Evolutionary conservation across 2,888 invertebrate genomes (phyloP).

Genomic region (Syritta pipiens): DNA sequence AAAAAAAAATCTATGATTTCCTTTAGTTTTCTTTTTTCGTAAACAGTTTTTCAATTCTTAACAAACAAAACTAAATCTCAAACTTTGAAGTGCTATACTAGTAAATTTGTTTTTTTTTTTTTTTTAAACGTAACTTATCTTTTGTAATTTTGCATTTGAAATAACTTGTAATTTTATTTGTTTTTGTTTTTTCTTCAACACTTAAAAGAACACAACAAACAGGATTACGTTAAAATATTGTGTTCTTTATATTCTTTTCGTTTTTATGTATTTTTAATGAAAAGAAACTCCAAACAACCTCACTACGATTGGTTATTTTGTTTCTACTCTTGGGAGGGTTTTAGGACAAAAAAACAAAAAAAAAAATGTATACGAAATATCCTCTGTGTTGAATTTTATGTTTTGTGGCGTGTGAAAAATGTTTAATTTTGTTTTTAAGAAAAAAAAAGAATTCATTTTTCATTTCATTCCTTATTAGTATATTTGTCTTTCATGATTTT

Average conservation of each 20-base stretch:
- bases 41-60: conserved; percentile 20
- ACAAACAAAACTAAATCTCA: too few relatives aligned
- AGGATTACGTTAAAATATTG: conserved; percentile 1
- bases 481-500: conserved; percentile 45
- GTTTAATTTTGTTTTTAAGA: conserved; percentile 71
- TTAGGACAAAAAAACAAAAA: conserved; percentile 29
- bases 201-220: conserved; percentile 16
- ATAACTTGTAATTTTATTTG: conserved; percentile 15
- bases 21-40: conserved; percentile 27
- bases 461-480: conserved; percentile 43
- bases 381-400: conserved; percentile 77
- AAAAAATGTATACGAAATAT: conserved; percentile 43
- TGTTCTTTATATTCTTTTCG: neutral
- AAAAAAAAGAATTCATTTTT: conserved; percentile 40
- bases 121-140: too few relatives aligned
- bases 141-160: conserved; percentile 44
- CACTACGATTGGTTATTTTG: conserved; percentile 46
- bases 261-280: neutral
- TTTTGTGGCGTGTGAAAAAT: conserved; percentile 77
- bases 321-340: conserved; percentile 44
- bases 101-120: conserved; percentile 30
- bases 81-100: too few relatives aligned
- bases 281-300: conserved; percentile 62
- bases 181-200: conserved; percentile 9
- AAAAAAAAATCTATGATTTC: neutral